Conservation (phyloP, 1,140 invertebrate genomes). For the Leptinotarsa undecemlineata region DNA sequence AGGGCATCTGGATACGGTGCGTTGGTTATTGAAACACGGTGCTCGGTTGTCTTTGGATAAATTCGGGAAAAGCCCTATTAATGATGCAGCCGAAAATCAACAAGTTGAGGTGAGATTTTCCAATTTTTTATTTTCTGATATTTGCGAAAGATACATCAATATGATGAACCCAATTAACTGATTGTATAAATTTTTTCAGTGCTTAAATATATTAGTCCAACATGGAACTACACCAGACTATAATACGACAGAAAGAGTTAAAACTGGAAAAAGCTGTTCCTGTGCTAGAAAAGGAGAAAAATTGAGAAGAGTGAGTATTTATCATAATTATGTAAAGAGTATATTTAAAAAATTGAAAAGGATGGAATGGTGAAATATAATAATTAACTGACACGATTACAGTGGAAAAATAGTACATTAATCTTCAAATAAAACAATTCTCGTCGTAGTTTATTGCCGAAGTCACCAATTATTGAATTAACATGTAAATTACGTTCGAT, state of each 20-base stretch:
- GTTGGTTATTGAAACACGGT: conserved; percentile 80
- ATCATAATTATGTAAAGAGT: too few relatives aligned
- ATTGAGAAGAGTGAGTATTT: conserved; percentile 43
- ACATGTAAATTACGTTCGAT: too few relatives aligned
- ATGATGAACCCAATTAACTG: neutral
- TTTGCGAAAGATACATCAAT: neutral
- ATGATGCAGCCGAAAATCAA: conserved; percentile 87
- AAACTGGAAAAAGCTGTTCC: conserved; percentile 42
- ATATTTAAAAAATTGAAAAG: too few relatives aligned
- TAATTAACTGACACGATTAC: too few relatives aligned
- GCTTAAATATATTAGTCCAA: conserved; percentile 75
- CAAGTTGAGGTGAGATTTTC: conserved; percentile 74
- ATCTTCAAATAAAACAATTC: too few relatives aligned
- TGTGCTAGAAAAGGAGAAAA: conserved; percentile 46
- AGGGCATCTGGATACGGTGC: conserved; percentile 78
- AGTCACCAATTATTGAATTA: too few relatives aligned
- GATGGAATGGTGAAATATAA: too few relatives aligned
- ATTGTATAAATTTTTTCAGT: conserved; percentile 58
- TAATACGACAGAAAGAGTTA: conserved; percentile 39
- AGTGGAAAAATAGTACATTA: too few relatives aligned
- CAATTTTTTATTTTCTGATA: neutral
- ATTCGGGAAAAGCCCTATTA: conserved; percentile 84
- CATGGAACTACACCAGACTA: conserved; percentile 70
- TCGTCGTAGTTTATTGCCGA: too few relatives aligned
- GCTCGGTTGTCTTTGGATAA: conserved; percentile 79